These are phyloP conservation scores for Oenanthe oenanthe DNA, from an alignment of 2,113 vertebrate genomes.

Conservation along the genomic window DNA sequence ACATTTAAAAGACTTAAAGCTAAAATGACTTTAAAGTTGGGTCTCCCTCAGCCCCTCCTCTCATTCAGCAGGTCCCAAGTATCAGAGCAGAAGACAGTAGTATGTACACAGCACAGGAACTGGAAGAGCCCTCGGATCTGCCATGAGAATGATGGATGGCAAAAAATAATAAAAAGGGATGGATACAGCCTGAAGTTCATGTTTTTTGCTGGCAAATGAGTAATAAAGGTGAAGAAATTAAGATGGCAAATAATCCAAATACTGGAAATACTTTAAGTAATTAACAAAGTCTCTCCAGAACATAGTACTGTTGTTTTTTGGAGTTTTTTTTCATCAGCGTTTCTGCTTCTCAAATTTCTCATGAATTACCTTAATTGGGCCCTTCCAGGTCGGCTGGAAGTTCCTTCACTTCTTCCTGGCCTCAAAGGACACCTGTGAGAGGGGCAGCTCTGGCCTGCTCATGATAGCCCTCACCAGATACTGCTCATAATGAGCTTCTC, in stretches of 20 bases:
- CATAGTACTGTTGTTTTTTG: background rate
- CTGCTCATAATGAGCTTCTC: constrained; percentile 69
- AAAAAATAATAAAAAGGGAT: background rate
- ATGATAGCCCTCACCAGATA: constrained; percentile 54
- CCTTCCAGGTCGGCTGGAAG: constrained; percentile 57
- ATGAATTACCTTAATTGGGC: constrained; percentile 68
- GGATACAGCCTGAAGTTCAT: background rate
- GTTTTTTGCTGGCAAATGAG: background rate
- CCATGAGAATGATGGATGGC: background rate
- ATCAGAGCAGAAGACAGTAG: background rate
- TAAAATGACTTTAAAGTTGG: background rate
- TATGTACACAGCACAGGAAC: background rate
- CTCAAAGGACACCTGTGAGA: constrained; percentile 66
- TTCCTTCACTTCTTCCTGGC: constrained; percentile 33
- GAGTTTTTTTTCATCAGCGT: background rate
- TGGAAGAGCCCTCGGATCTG: background rate
- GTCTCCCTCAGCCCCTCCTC: background rate
- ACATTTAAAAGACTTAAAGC: constrained; percentile 1
- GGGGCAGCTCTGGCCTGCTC: constrained; percentile 56
- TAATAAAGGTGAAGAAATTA: background rate
- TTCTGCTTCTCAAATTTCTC: constrained; percentile 53
- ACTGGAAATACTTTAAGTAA: constrained; percentile 16
- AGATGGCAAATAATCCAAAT: background rate
- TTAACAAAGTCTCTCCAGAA: constrained; percentile 47
- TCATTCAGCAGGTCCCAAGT: background rate